Evolutionary conservation across 2,888 invertebrate genomes (phyloP).

Genomic region (Drosophila putrida): DNA sequence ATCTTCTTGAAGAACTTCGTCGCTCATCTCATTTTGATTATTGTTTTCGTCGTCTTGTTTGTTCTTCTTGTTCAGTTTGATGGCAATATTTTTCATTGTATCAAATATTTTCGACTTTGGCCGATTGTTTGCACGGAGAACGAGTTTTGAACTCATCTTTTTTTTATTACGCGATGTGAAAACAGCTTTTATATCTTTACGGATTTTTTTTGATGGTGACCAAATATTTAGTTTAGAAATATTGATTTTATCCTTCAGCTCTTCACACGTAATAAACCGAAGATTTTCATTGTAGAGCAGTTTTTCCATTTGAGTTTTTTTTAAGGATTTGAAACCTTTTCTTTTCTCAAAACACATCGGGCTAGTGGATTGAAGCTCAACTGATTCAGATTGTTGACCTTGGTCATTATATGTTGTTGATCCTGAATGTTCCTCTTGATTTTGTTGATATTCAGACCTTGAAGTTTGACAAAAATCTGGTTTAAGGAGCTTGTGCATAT

Average conservation of each 20-base stretch:
- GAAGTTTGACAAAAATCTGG: not conserved
- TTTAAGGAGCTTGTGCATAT: not conserved
- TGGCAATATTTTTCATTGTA: not conserved
- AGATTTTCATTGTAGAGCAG: conserved; percentile 9
- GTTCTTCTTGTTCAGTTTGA: not conserved
- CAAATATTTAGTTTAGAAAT: too few species aligned
- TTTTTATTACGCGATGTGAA: not conserved
- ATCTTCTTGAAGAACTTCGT: not conserved
- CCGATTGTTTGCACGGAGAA: conserved; percentile 14
- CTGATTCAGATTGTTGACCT: not conserved
- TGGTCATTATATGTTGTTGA: not conserved
- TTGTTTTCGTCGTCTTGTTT: not conserved
- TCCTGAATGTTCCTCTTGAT: not conserved
- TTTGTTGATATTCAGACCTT: too few species aligned
- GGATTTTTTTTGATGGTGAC: not conserved
- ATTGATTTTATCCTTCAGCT: not conserved
- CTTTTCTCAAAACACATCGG: too few species aligned
- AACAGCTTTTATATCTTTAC: not conserved
- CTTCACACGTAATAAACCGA: conserved; percentile 1
- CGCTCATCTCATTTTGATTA: not conserved
- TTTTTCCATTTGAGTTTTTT: not conserved
- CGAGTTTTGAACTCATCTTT: not conserved
- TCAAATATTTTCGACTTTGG: not conserved
- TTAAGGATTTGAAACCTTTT: too few species aligned
- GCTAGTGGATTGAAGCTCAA: too few species aligned